Conservation (phyloP, 2,888 invertebrate genomes). For the Cylloceria caligata region DNA sequence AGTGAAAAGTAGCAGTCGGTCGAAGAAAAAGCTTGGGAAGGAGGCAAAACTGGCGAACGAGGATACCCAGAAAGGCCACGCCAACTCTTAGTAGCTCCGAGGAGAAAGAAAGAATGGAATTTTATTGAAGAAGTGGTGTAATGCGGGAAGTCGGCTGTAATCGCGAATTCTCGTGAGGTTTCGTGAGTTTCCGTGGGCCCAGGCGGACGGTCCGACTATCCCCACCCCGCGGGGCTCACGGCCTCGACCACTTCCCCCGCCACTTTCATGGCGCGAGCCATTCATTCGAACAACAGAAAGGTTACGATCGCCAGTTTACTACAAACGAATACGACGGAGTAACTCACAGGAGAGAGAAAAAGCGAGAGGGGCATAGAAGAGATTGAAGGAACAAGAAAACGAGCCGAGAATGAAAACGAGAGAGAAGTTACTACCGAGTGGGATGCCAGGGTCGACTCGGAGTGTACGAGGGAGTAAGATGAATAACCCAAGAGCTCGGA, state of each 20-base stretch:
- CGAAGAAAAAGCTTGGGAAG: not conserved
- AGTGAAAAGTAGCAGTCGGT: slow-evolving; percentile 6
- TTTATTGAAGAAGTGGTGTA: slow-evolving; percentile 79
- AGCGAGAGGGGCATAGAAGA: slow-evolving; percentile 43
- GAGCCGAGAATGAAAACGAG: slow-evolving; percentile 59
- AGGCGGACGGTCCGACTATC: slow-evolving; percentile 44
- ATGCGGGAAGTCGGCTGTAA: slow-evolving; percentile 73
- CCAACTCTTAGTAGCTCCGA: not conserved
- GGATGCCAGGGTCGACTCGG: not conserved
- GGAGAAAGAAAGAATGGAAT: slow-evolving; percentile 74
- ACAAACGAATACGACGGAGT: slow-evolving; percentile 63
- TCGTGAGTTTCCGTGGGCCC: slow-evolving; percentile 17
- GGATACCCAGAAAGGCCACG: slow-evolving; percentile 14
- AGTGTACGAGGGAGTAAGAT: slow-evolving; percentile 19
- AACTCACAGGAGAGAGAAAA: slow-evolving; percentile 57
- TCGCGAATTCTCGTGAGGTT: slow-evolving; percentile 57
- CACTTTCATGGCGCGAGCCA: slow-evolving; percentile 69
- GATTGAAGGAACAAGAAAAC: slow-evolving; percentile 58
- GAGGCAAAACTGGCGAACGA: slow-evolving; percentile 1
- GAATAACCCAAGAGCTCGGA: slow-evolving; percentile 9
- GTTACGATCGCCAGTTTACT: slow-evolving; percentile 57
- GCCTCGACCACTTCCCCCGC: slow-evolving; percentile 38
- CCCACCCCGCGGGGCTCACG: slow-evolving; percentile 27
- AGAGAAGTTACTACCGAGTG: slow-evolving; percentile 47
- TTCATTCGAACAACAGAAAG: slow-evolving; percentile 75